Conservation (phyloP, 1,140 invertebrate species). For the Caerostris extrusa region DNA sequence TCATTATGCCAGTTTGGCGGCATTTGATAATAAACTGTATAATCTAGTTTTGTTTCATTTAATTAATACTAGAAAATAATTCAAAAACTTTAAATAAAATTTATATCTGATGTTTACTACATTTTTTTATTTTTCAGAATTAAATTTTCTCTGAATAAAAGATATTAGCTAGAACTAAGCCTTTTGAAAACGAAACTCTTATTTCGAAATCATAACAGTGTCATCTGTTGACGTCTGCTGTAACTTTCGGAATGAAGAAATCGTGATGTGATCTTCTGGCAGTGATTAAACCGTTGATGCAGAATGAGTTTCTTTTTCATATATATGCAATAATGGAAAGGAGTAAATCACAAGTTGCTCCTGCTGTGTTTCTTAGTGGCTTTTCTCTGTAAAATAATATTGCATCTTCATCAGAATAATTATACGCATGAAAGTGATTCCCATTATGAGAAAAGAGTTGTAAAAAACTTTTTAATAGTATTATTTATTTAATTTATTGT, state of each 20-base stretch:
- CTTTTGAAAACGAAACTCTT: not conserved
- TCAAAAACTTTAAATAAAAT: no score
- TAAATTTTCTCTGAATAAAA: no score
- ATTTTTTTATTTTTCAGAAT: no score
- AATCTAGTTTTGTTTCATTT: no score
- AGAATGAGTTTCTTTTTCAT: not conserved
- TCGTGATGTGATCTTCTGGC: not conserved
- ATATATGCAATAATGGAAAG: not conserved
- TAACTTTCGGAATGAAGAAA: not conserved
- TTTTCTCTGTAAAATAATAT: not conserved
- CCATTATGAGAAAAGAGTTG: not conserved
- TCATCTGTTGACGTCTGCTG: constrained; percentile 16
- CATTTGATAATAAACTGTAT: no score
- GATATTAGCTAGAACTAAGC: not conserved
- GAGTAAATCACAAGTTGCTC: not conserved
- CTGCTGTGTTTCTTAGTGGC: not conserved
- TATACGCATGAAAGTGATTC: not conserved
- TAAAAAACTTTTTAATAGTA: not conserved
- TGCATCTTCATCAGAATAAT: not conserved
- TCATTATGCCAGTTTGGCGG: no score
- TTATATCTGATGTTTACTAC: no score
- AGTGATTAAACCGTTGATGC: not conserved
- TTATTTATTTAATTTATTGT: not conserved
- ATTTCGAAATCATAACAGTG: not conserved
- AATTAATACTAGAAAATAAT: no score